A percentile compares a stretch with the other conserved stretches of the same genome.
phyloP scores from a whole-genome alignment of 2,888 invertebrate genomes.

The Drosophila recens region DNA sequence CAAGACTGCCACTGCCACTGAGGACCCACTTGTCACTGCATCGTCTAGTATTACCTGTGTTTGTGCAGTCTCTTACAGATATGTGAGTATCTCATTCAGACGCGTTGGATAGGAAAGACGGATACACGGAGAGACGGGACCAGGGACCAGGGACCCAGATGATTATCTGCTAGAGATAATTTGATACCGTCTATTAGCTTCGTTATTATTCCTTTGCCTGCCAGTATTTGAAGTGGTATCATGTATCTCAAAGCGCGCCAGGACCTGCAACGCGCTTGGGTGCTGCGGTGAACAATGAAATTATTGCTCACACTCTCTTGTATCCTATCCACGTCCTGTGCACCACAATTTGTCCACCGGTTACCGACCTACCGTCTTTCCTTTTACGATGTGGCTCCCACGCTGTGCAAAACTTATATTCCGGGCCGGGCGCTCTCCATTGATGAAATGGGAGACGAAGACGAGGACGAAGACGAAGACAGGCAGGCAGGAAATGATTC shows the following conservation, averaged over 20 bases:
- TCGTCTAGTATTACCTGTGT: constrained; percentile 73
- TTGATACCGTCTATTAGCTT: constrained; percentile 84
- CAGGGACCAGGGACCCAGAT: constrained; percentile 57
- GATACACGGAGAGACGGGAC: background rate
- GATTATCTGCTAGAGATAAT: constrained; percentile 83
- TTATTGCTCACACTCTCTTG: constrained; percentile 28
- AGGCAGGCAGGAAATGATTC: constrained; percentile 58
- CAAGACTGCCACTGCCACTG: constrained; percentile 20
- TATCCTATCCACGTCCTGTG: constrained; percentile 31
- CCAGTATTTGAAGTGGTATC: constrained; percentile 83
- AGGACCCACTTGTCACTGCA: constrained; percentile 45
- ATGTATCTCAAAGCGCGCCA: constrained; percentile 73
- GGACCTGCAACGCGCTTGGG: constrained; percentile 36
- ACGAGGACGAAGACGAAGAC: constrained; percentile 4
- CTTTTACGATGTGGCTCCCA: constrained; percentile 61
- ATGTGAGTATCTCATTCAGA: background rate
- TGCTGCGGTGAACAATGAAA: constrained; percentile 60
- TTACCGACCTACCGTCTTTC: background rate
- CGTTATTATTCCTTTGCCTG: constrained; percentile 77
- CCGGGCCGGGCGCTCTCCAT: constrained; percentile 44
- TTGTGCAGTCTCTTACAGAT: constrained; percentile 20
- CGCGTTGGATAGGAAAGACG: background rate
- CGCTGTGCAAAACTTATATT: constrained; percentile 55
- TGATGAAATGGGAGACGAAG: constrained; percentile 76
- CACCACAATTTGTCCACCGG: constrained; percentile 31